Evolutionary conservation across 2,113 vertebrate genomes (phyloP), one percentile per base, ranked within the genome.

Genomic region (Paradoxurus hermaphroditus): DNA sequence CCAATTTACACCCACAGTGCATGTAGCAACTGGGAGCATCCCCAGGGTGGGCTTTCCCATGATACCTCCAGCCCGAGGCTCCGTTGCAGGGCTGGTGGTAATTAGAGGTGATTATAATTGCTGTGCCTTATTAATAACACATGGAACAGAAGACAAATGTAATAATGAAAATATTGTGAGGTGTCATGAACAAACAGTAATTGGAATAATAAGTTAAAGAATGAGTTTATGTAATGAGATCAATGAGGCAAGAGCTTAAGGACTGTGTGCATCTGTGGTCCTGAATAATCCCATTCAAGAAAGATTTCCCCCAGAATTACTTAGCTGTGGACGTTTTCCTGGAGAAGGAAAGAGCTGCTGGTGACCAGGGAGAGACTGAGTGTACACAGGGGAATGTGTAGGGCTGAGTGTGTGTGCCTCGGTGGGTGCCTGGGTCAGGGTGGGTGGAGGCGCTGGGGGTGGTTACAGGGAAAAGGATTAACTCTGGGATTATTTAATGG

Each of bases 101-200:
- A 97, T 97, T 88, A 97, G 96, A 97, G 85, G 94, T 97, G 96
- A 97, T 95, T 94, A 29, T 96, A 94, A 97, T 95, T 96, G 75
- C 90, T 12, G 44, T 39, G 75, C 0, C 0, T 92, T 97, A 97
- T 97, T 96, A 96, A 96, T 94, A 92, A 92, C 94, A 96, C 39
- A 92, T 41, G 88, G 86, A 97, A 92, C 51, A 94, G 84, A 97
- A 97, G 92, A 97, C 95, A 97, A 97, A 96, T 91, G 85, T 49
- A 97, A 88, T 95, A 68, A 97, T 73, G 96, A 95, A 98, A 97
- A 97, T 96, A 97, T 91, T 91, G 95, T 87, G 97, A 96, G 90
- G 70, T 96, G 84, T 90, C 94, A 82, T 29, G 96, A 95, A 95
- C 75, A 94, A 97, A 97, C 70, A 96, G 90, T 96, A 97, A 97